phyloP scores from a whole-genome alignment of 2,888 invertebrate genomes.

The Iphiclides podalirius region DNA sequence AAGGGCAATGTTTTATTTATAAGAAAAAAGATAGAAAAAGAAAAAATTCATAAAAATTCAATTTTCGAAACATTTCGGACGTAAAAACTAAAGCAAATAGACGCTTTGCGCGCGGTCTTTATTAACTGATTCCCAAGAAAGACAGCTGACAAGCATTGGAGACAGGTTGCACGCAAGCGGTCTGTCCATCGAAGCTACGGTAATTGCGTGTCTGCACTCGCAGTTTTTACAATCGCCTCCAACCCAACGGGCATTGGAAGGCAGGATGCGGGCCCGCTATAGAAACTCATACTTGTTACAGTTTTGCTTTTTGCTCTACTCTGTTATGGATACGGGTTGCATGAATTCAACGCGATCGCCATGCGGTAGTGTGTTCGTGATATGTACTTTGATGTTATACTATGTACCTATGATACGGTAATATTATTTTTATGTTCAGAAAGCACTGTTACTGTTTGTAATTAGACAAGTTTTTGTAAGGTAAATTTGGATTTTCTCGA shows the following conservation, averaged over 20 bases:
- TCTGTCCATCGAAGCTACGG: constrained; percentile 38
- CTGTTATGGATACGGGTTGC: constrained; percentile 10
- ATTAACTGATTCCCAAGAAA: constrained; percentile 27
- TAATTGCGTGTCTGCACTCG: constrained; percentile 35
- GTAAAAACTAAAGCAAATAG: no score
- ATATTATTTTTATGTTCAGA: no score
- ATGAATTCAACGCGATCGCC: no score
- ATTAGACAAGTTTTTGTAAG: no score
- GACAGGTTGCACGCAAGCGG: constrained; percentile 31
- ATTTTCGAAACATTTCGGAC: no score
- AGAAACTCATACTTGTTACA: constrained; percentile 35
- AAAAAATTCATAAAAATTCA: no score
- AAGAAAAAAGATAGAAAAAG: no score
- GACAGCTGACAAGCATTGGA: constrained; percentile 36
- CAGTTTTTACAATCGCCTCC: constrained; percentile 38
- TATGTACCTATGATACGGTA: no score
- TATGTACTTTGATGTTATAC: no score
- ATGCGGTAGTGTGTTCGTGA: not conserved
- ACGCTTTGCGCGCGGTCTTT: no score
- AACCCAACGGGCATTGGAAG: constrained; percentile 20
- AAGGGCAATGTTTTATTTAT: no score
- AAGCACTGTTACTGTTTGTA: not conserved
- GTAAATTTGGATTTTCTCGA: no score
- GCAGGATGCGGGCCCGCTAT: constrained; percentile 38
- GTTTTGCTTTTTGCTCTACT: constrained; percentile 24